phyloP scores from a whole-genome alignment of 2,113 vertebrate species.

The Xiphophorus couchianus region DNA sequence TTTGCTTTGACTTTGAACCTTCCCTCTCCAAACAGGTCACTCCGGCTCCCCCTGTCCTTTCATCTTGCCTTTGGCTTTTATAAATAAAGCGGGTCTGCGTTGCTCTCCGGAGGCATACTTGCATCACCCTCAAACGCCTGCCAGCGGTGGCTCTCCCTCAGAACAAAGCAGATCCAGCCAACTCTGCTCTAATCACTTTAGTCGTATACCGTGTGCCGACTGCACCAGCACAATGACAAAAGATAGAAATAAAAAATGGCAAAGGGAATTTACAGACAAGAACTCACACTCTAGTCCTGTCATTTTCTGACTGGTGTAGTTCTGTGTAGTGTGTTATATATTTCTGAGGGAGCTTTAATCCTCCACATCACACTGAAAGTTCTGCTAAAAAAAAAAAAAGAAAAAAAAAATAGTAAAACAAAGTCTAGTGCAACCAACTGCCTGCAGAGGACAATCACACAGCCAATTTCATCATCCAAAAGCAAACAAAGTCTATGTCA shows the following conservation, averaged over 20 bases:
- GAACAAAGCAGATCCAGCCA: slow-evolving; percentile 57
- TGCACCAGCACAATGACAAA: slow-evolving; percentile 10
- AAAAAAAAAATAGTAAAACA: background rate
- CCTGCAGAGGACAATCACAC: background rate
- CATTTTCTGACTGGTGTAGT: slow-evolving; percentile 1
- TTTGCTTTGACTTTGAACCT: slow-evolving; percentile 70
- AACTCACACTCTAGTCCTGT: background rate
- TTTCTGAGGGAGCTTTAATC: slow-evolving; percentile 1
- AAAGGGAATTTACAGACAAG: slow-evolving; percentile 5
- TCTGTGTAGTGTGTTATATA: slow-evolving; percentile 3
- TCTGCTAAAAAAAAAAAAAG: background rate
- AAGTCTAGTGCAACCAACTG: background rate
- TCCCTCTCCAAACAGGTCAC: slow-evolving; percentile 67
- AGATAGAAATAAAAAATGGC: slow-evolving; percentile 8
- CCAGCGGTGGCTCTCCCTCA: slow-evolving; percentile 39
- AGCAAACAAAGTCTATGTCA: background rate
- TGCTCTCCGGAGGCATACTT: slow-evolving; percentile 56
- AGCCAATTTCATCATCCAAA: background rate
- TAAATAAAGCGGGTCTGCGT: slow-evolving; percentile 56
- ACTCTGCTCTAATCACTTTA: slow-evolving; percentile 55
- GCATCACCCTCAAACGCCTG: slow-evolving; percentile 68
- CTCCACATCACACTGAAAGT: background rate
- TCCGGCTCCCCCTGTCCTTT: slow-evolving; percentile 62
- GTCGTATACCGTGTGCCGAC: slow-evolving; percentile 30
- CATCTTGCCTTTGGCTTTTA: slow-evolving; percentile 71